Conservation (phyloP, 2,113 vertebrate genomes). For the Stegostoma tigrinum region DNA sequence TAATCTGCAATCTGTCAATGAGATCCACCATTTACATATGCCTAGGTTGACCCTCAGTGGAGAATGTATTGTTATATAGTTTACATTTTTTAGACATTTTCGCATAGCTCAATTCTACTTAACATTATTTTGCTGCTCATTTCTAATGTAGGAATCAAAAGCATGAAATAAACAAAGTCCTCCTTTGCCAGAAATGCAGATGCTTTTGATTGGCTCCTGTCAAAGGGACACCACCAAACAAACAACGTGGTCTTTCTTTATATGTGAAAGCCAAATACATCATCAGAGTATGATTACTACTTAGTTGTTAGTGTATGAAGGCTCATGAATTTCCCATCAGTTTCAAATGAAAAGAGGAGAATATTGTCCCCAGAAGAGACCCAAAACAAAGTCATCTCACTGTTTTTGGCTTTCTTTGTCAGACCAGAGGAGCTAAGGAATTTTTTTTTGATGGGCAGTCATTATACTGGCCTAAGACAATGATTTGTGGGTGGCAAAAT, state of each 20-base stretch:
- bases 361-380: not conserved
- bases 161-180: not conserved
- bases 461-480: too few species aligned
- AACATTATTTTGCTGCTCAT: too few species aligned
- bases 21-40: too few species aligned
- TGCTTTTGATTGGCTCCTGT: not conserved
- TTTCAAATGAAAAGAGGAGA: not conserved
- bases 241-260: not conserved
- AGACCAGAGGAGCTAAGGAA: not conserved
- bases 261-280: too few species aligned
- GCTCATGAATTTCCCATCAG: not conserved
- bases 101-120: too few species aligned
- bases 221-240: not conserved
- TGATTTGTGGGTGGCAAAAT: not conserved
- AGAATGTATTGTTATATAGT: too few species aligned
- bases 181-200: not conserved
- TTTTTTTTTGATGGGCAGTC: not conserved
- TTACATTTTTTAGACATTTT: too few species aligned
- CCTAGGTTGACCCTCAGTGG: too few species aligned
- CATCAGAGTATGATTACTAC: not conserved
- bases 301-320: not conserved
- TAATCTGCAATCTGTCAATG: too few species aligned
- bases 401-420: not conserved
- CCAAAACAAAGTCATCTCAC: not conserved
- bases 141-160: not conserved